phyloP scores from a whole-genome alignment of 2,797 vertebrate species.

The Pampus argenteus region DNA sequence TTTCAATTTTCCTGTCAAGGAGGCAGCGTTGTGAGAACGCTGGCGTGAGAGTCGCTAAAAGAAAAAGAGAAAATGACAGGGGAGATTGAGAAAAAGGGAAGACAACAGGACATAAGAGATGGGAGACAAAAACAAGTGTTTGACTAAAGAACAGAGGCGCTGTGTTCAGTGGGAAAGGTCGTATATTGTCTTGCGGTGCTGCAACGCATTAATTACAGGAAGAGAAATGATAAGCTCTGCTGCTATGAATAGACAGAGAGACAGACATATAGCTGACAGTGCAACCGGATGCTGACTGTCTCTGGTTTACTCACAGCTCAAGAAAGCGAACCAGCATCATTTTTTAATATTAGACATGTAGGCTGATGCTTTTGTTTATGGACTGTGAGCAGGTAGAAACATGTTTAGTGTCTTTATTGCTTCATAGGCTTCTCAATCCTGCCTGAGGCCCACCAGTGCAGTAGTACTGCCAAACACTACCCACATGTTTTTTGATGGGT shows the following conservation, averaged over 20 bases:
- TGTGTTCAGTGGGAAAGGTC: constrained; percentile 60
- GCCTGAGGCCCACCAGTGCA: too few relatives aligned
- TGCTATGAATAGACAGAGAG: constrained; percentile 62
- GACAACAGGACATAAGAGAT: constrained; percentile 51
- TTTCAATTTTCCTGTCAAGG: background rate
- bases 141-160: constrained; percentile 42
- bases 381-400: background rate
- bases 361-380: background rate
- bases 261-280: constrained; percentile 57
- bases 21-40: constrained; percentile 22
- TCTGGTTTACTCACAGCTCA: background rate
- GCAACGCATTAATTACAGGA: constrained; percentile 73
- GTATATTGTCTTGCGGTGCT: constrained; percentile 62
- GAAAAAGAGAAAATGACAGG: constrained; percentile 31
- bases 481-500: too few relatives aligned
- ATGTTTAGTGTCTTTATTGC: background rate
- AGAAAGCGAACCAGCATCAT: background rate
- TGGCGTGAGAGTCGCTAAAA: constrained; percentile 52
- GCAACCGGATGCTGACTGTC: constrained; percentile 45
- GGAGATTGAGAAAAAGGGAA: constrained; percentile 22
- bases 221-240: constrained; percentile 58
- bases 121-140: constrained; percentile 60
- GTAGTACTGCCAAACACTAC: too few relatives aligned
- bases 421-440: too few relatives aligned
- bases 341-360: background rate